These are phyloP conservation scores for Pachycephala philippinensis DNA, from an alignment of 2,113 vertebrate genomes.

Conservation along the genomic window DNA sequence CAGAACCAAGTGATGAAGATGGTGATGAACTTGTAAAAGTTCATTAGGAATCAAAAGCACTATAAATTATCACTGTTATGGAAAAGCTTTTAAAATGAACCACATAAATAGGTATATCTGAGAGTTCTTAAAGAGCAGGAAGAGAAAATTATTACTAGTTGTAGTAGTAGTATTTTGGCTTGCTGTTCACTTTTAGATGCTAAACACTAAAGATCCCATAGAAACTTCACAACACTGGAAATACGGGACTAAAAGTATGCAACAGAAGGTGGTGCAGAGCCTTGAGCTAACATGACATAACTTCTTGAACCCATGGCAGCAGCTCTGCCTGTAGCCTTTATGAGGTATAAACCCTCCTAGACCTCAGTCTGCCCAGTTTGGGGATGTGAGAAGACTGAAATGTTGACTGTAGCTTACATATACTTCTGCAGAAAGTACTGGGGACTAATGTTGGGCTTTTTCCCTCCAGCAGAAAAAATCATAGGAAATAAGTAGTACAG, in stretches of 20 bases:
- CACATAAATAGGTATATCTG: background rate
- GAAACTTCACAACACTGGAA: background rate
- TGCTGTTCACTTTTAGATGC: background rate
- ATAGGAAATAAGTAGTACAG: background rate
- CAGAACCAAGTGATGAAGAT: background rate
- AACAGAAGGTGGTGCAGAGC: background rate
- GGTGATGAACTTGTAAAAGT: background rate
- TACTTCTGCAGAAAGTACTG: background rate
- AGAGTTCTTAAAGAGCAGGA: background rate
- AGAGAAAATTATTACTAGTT: background rate
- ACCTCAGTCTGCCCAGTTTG: background rate
- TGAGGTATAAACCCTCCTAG: background rate
- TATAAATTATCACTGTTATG: background rate
- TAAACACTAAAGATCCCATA: background rate
- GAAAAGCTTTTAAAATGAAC: background rate
- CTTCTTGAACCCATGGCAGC: background rate
- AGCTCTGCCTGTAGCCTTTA: background rate
- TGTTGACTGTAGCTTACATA: background rate
- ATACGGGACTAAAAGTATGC: background rate
- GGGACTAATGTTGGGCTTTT: accelerated
- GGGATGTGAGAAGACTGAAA: background rate
- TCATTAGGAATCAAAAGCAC: background rate
- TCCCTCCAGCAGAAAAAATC: background rate
- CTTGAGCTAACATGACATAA: background rate
- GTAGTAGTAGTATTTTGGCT: background rate